A percentile compares a stretch with the other conserved stretches of the same genome.
phyloP scores from a whole-genome alignment of 2,113 vertebrate genomes.

The Passer domesticus region DNA sequence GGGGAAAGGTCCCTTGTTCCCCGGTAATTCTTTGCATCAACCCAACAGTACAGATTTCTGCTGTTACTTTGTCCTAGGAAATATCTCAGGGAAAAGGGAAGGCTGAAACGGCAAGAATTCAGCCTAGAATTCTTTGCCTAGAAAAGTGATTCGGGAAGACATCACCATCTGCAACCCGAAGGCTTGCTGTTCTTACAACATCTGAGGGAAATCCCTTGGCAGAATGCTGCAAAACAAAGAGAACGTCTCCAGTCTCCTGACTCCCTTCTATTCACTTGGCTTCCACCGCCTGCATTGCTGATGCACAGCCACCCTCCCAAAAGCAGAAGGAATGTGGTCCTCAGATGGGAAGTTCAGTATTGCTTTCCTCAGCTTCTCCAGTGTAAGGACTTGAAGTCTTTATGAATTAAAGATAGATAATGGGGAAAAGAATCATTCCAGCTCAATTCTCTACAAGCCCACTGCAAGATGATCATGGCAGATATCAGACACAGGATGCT shows the following conservation, averaged over 20 bases:
- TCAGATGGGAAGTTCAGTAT: background rate
- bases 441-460: background rate
- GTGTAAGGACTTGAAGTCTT: background rate
- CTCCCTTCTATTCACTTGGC: background rate
- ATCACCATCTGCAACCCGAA: background rate
- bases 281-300: background rate
- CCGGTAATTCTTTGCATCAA: background rate
- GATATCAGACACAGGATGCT: background rate
- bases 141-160: fast-evolving
- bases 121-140: background rate
- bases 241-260: background rate
- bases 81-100: background rate
- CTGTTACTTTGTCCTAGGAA: background rate
- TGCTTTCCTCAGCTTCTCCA: background rate
- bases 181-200: background rate
- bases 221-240: background rate
- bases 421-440: background rate
- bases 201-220: background rate
- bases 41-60: background rate
- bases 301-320: background rate
- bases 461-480: background rate
- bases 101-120: background rate
- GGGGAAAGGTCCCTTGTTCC: background rate
- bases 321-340: background rate
- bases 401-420: background rate